Base-by-base conservation (phyloP, 2,888 invertebrate species). In the Didymodactylos carnosus region DNA sequence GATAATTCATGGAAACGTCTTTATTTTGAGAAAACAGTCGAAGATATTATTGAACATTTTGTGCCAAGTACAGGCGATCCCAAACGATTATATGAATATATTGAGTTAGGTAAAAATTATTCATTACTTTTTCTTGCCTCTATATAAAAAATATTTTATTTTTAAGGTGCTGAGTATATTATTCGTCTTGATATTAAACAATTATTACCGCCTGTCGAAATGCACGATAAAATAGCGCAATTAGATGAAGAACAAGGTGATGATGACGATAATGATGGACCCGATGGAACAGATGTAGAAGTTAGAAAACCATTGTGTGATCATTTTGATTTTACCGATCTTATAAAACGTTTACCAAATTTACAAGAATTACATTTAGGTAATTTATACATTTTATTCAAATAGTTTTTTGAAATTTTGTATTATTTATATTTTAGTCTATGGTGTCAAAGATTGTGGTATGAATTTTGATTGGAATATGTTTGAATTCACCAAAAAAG, bases 391-490 rank as follows among this genome's bases (percentile, higher is more conserved):
- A n/a, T n/a, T n/a, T n/a, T n/a, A n/a, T n/a, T n/a, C n/a, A n/a
- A n/a, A n/a, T n/a, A n/a, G n/a, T n/a, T n/a, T n/a, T n/a, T n/a
- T n/a, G n/a, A n/a, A n/a, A n/a, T n/a, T n/a, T n/a, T n/a, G n/a
- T n/a, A n/a, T n/a, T n/a, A n/a, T n/a, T n/a, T n/a, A n/a, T n/a
- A n/a, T n/a, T n/a, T n/a, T n/a, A 8, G 80, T 80, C 16, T 84
- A 82, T 77, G 81, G 82, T 53, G 83, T 84, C 3, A 78, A 78
- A 72, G 81, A 83, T 77, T 83, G 83, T 78, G 84, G 84, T 25
- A 83, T 84, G 83, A 84, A 84, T 78, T 84, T 84, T 79, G 83
- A 83, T 75, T 84, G 84, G 84, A 81, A 79, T 75, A 76, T 84
- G 70, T 84, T 83, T 76, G 81, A 83, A 77, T 83, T 84, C 77